Conservation (phyloP, 2,113 vertebrate genomes). For the Muscicapa adusta region DNA sequence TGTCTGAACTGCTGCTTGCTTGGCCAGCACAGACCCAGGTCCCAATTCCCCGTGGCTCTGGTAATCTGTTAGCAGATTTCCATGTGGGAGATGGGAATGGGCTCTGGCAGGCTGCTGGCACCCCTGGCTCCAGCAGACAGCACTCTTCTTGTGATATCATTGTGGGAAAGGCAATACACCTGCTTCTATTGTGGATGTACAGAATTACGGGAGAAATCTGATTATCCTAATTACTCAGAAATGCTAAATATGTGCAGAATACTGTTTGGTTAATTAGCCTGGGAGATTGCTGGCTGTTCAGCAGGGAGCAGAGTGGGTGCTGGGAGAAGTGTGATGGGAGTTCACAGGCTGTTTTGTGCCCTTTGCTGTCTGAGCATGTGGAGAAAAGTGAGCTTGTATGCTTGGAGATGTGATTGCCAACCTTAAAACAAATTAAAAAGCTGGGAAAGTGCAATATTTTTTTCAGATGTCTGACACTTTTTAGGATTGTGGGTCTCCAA, state of each 20-base stretch:
- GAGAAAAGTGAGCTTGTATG: background rate
- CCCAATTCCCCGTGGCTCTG: background rate
- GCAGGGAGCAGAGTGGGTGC: background rate
- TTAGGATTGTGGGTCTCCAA: background rate
- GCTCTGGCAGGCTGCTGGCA: background rate
- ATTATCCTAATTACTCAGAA: conserved; percentile 60
- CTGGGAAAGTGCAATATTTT: background rate
- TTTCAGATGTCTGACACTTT: background rate
- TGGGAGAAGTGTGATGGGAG: background rate
- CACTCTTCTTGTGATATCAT: background rate
- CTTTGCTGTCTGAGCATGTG: background rate
- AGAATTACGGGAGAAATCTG: conserved; percentile 55
- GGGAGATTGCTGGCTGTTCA: background rate
- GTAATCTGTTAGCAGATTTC: background rate
- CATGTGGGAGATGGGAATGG: background rate
- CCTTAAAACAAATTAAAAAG: background rate
- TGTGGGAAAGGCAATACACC: conserved; percentile 32
- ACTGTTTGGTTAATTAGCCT: conserved; percentile 36
- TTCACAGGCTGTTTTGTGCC: background rate
- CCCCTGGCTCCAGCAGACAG: background rate
- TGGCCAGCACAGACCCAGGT: background rate
- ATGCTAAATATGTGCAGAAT: conserved; percentile 56
- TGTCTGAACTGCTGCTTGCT: background rate
- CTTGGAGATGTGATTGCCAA: background rate
- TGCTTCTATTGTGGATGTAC: background rate